Base-by-base conservation (phyloP, 2,797 vertebrate species). In the Hapalemur alaotrensis region DNA sequence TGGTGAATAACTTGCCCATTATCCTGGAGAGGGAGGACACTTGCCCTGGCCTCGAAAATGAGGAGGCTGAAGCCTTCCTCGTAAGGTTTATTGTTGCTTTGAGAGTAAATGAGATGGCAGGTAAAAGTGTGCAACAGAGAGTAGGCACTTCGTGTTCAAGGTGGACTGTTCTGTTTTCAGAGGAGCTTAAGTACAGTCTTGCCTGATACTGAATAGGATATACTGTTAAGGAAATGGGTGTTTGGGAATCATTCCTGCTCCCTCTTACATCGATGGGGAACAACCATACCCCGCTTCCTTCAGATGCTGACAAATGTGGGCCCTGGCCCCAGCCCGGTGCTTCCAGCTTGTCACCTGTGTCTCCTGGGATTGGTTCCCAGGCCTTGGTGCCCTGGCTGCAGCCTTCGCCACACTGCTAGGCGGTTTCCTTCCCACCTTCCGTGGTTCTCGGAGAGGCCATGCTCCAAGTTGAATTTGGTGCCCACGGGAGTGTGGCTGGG, bases 21-120 rank as follows among this genome's bases (percentile, higher is more conserved):
- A 7, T 73, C 65, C 30, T 86, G 7, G 8, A 32, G 43, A 25
- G 2, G 43, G 35, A 63, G 70, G 81, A 43, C 13, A 38, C 28
- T 18, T 5, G 14, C 3, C 5, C 32, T 5, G 50, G 2, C 75
- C 48, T 70, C 7, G 3, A 2, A 14, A 0, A 0, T n/a, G 3
- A n/a, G 35, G 43, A 48, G 67, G 50, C 80, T 22, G 4, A 17
- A 6, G 7, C 30, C 25, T 12, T 30, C 25, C 54, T 41, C 8
- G 8, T 28, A 46, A 12, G 35, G 46, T 43, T 38, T 67, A 67
- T 35, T 5, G 2, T 12, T 22, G 2, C 52, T 38, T 38, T 38
- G 25, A 52, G 65, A 59, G 2, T 38, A 32, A 69, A 4, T 73
- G 18, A 79, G 32, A 25, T 8, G 18, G 13, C 1, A 3, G 9